Conservation (phyloP, 2,113 vertebrate genomes). For the Natator depressus region DNA sequence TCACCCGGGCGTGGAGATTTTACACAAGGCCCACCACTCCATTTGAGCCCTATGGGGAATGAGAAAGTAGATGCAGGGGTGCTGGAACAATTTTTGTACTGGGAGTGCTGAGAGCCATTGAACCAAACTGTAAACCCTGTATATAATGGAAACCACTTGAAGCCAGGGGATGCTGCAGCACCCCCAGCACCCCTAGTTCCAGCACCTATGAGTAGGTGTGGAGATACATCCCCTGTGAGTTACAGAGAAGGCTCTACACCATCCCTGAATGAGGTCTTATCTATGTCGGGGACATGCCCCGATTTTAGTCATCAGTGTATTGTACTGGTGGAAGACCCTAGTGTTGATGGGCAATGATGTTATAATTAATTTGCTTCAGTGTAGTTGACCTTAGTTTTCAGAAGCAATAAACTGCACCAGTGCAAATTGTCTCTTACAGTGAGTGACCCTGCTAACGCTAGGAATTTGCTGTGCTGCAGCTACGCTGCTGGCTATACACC, state of each 20-base stretch:
- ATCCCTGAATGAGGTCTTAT: neutral
- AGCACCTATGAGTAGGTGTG: neutral
- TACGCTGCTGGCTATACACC: neutral
- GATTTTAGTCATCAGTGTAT: neutral
- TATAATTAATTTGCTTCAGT: neutral
- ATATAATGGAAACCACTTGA: no score
- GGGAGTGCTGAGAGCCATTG: no score
- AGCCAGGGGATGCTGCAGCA: no score
- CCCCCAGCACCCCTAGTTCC: no score
- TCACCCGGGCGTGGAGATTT: neutral
- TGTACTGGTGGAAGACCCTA: neutral
- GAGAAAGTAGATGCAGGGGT: neutral
- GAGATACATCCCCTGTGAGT: neutral
- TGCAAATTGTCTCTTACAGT: neutral
- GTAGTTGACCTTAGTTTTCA: neutral
- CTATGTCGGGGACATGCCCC: neutral
- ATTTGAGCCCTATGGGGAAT: neutral
- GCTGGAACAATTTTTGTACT: no score
- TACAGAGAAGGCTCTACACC: neutral
- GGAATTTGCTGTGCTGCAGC: neutral
- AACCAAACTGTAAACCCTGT: no score
- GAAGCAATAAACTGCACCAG: neutral
- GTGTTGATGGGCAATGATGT: neutral
- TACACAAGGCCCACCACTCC: neutral
- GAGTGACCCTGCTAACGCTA: neutral